Evolutionary conservation across 2,113 vertebrate genomes (phyloP), one percentile per base, ranked within the genome.

Genomic region (Cebidichthys violaceus): DNA sequence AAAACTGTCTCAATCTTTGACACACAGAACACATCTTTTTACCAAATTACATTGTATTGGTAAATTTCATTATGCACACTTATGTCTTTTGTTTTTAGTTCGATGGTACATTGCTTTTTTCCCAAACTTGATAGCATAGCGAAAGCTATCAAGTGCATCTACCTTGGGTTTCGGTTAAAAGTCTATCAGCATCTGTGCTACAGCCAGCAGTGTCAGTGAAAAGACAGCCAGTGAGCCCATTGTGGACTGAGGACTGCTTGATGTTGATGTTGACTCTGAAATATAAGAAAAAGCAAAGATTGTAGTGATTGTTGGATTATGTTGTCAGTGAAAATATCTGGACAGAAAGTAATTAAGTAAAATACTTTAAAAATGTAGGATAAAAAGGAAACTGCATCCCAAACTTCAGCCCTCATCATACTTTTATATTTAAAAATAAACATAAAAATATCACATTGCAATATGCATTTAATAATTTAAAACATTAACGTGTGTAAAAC

Each of bases 241-340:
- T 27, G 82, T 82, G 13, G 29, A 59, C 4, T 1, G 73, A 64
- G 76, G n/a, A 47, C 88, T 75, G 55, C 75, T 41, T 81, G 90
- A 82, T 24, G 78, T 39, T 37, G 70, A 13, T 70, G 86, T 77
- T 39, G 78, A 37, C 6, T 62, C 90, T 90, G 85, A 88, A 92
- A 91, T 70, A 82, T 66, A 3, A 39, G 2, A 62, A 80, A 83
- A 45, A 68, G 0, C 1, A 86, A 2, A 62, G 6, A 0, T 22
- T 43, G 35, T 22, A 61, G 2, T 79, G n/a, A 57, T 14, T 57
- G 54, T 57, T 13, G 6, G 11, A 27, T 6, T 55, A 10, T 13
- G 22, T 55, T 11, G 52, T 15, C 6, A 57, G 18, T 45, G 4
- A 55, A 71, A 52, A 59, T 55, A 20, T 60, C 4, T 50, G 13